Conservation (phyloP, 2,797 vertebrate genomes). For the Acanthurus lineatus region DNA sequence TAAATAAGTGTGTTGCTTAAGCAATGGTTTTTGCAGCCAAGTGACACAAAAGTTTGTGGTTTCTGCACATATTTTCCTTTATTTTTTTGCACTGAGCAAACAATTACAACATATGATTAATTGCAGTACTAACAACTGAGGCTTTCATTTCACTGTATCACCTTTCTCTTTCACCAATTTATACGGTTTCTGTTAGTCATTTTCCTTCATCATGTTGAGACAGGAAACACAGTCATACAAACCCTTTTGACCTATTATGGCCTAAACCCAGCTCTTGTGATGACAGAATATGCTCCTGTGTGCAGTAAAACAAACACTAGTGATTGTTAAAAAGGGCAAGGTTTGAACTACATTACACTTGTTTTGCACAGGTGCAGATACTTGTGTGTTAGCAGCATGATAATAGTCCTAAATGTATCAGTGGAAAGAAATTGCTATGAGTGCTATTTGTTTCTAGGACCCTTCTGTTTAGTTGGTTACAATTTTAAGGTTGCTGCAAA, state of each 20-base stretch:
- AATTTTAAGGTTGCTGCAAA: neutral
- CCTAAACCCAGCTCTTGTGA: conserved; percentile 62
- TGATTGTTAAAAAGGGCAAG: conserved; percentile 65
- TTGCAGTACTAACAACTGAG: conserved; percentile 66
- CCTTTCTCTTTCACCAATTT: conserved; percentile 49
- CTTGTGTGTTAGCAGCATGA: neutral
- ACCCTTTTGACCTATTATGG: conserved; percentile 25
- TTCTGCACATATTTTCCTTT: conserved; percentile 48
- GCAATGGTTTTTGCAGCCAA: conserved; percentile 51
- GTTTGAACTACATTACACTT: conserved; percentile 27
- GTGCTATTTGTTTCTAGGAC: neutral
- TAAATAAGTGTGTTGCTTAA: conserved; percentile 27
- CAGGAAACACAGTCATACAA: conserved; percentile 51
- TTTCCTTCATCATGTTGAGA: conserved; percentile 42
- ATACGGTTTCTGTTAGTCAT: conserved; percentile 50
- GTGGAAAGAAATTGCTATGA: neutral
- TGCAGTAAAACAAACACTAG: conserved; percentile 73
- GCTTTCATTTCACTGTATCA: conserved; percentile 58
- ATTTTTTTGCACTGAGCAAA: conserved; percentile 54
- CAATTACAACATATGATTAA: conserved; percentile 74
- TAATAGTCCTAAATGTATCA: neutral
- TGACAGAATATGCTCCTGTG: conserved; percentile 66
- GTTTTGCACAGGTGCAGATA: conserved; percentile 2
- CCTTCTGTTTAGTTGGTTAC: neutral
- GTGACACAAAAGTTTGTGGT: conserved; percentile 34